Base-by-base conservation (phyloP, 2,113 vertebrate genomes). In the Eptesicus fuscus region DNA sequence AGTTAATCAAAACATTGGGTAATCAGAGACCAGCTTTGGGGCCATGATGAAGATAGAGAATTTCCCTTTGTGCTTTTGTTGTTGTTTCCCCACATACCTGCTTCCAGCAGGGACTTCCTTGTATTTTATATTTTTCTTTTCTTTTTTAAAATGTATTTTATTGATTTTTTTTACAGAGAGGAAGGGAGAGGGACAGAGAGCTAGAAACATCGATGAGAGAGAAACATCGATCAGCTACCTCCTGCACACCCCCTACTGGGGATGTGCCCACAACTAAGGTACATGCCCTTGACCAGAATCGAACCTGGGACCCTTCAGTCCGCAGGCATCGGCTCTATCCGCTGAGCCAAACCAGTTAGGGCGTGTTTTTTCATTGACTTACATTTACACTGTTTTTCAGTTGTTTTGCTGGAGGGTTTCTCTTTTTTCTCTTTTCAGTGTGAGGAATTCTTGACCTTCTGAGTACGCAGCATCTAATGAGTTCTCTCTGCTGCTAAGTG, bases 391-490 rank as follows among this genome's bases (percentile, higher is more conserved):
- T n/a, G 32, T 42, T 51, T 44, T 59, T 77, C 37, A 4, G 5
- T 65, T 71, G 51, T 44, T 90, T 93, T 74, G 44, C 90, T 80
- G 25, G 35, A 96, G 40, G 9, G 0, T 65, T 74, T 73, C 73
- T 83, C 28, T 32, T 44, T 61, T 42, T 82, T 76, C 10, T 9
- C 32, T 51, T 42, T 79, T 85, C 40, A 47, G 32, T 59, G 30
- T 71, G 80, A 85, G n/a, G 17, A 53, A 92, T 77, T 67, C 53
- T 74, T 94, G 94, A 91, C 83, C 92, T 93, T 95, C 85, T 71
- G 74, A 17, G 11, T 69, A 44, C 35, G 92, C 23, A 78, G 69
- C 74, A 56, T 78, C 70, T 95, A 96, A 89, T 92, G 82, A 95
- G 73, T 37, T 79, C 44, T 49, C 53, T 8, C 4, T 76, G 12